Base-by-base conservation (phyloP, 2,888 invertebrate species). In the Pseudococcus jackbeardsleyi region DNA sequence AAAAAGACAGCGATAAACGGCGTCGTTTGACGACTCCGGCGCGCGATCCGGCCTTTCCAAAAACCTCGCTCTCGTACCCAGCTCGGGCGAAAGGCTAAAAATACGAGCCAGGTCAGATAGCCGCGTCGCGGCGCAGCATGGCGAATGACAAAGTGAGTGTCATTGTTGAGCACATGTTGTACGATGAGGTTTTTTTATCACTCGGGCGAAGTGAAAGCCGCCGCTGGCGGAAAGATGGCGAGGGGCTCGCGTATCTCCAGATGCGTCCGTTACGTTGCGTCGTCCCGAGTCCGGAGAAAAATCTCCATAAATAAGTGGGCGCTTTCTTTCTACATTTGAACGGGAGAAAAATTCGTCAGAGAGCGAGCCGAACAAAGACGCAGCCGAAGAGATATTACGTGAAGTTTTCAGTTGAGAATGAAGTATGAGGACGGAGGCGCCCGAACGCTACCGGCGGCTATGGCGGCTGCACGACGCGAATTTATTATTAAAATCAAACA, bases 401-500 rank as follows among this genome's bases (percentile, higher is more conserved):
- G n/a, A 54, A 17, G 48, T 54, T 54, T 15, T 15, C n/a, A 72
- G 26, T 39, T 17, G 72, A 39, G 26, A 68, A 68, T 68, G 26
- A 59, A 59, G 59, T 19, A n/a, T 59, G 15, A 59, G n/a, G 59
- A 7, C 19, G 8, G 7, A 59, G 59, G 59, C 59, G 59, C n/a
- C 59, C 42, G 42, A n/a, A 26, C 64, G 64, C 59, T 11, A 59
- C 59, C 26, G 26, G 26, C 26, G 9, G 72, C 72, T 33, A 68
- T n/a, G 54, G 54, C 19, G 8, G 22, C 19, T 2, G 17, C 59
- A 64, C 19, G 22, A 33, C 72, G 72, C 72, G 72, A 72, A 72
- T 72, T 72, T 72, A 72, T 72, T 72, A 72, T 33, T 72, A 72
- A 72, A 68, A 72, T 72, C 72, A 72, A 72, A 72, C 72, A 72